phyloP scores from a whole-genome alignment of 2,113 vertebrate species.

The Chrysemys picta region DNA sequence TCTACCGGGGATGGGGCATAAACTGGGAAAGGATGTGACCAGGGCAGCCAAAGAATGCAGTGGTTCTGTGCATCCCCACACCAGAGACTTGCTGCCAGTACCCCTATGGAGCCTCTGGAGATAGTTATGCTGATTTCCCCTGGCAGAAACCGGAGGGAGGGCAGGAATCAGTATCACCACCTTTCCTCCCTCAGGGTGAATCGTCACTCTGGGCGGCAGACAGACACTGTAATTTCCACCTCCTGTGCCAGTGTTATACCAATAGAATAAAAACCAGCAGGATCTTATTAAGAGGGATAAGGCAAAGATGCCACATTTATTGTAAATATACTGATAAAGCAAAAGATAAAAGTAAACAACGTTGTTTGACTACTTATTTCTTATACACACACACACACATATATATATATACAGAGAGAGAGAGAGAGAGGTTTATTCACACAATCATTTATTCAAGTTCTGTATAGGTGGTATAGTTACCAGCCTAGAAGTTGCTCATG shows the following conservation, averaged over 20 bases:
- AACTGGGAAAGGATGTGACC: background rate
- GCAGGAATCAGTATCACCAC: background rate
- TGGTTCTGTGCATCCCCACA: background rate
- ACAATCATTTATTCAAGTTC: too few relatives aligned
- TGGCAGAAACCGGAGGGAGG: background rate
- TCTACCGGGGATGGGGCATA: background rate
- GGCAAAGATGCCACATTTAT: too few relatives aligned
- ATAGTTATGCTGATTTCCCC: background rate
- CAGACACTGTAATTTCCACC: background rate
- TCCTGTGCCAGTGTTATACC: background rate
- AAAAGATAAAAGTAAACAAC: too few relatives aligned
- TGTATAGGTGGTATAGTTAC: too few relatives aligned
- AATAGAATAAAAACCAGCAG: too few relatives aligned
- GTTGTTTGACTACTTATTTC: too few relatives aligned
- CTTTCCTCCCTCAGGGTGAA: background rate
- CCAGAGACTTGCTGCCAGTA: background rate
- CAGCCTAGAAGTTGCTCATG: too few relatives aligned
- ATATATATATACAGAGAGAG: too few relatives aligned
- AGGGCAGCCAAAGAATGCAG: background rate
- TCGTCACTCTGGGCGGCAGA: background rate
- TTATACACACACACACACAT: too few relatives aligned
- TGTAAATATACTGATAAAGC: too few relatives aligned
- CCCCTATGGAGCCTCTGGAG: background rate
- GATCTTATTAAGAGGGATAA: too few relatives aligned
- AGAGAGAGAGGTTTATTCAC: too few relatives aligned